Evolutionary conservation across 1,140 invertebrate genomes (phyloP).

Genomic region (Rhopalosiphum padi): DNA sequence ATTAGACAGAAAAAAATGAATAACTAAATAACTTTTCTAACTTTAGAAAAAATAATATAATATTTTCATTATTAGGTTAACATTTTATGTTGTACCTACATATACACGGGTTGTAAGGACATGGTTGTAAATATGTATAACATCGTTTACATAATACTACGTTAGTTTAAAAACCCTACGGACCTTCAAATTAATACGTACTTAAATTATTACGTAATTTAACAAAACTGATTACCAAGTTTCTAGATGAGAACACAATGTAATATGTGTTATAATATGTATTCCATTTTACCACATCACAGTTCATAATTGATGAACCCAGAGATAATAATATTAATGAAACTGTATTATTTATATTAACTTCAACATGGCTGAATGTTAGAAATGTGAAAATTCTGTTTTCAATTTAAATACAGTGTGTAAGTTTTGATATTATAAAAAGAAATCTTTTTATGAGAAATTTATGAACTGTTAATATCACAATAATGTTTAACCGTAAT

Average conservation of each 20-base stretch:
- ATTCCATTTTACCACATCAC: background rate
- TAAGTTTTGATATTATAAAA: background rate
- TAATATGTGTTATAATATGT: background rate
- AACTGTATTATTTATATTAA: conserved; percentile 10
- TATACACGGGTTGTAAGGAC: background rate
- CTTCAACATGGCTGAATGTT: background rate
- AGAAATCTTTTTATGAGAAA: background rate
- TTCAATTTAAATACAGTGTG: background rate
- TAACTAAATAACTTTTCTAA: background rate
- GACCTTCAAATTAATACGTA: conserved; percentile 27
- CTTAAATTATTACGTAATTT: conserved; percentile 29
- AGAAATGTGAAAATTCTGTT: background rate
- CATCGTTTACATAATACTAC: background rate
- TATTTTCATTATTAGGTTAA: background rate
- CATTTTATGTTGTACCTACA: background rate
- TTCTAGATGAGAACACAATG: conserved; percentile 19
- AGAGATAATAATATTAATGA: conserved; percentile 16
- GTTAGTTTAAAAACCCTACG: conserved; percentile 25
- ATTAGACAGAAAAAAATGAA: background rate
- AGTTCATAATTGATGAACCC: background rate
- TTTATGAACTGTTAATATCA: background rate
- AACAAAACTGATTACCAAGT: conserved; percentile 38
- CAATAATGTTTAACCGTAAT: background rate
- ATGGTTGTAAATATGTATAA: conserved; percentile 3
- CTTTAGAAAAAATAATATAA: background rate